phyloP scores from a whole-genome alignment of 2,888 invertebrate genomes.

The Spodoptera exigua region DNA sequence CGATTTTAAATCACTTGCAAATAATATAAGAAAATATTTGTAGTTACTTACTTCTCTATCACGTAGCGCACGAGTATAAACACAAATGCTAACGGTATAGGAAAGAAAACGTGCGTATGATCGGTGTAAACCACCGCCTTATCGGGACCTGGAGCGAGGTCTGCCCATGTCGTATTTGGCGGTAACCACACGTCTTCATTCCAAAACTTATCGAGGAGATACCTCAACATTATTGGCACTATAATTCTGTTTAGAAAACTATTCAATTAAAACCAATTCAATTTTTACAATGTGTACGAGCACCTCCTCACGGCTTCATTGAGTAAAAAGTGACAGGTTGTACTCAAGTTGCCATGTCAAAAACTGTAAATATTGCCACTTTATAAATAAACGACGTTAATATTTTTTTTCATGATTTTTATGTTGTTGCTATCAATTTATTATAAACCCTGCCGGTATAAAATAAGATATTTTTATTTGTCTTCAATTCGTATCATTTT shows the following conservation, averaged over 20 bases:
- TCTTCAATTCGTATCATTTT: too few species aligned
- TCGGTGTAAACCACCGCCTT: conserved; percentile 93
- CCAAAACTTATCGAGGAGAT: conserved; percentile 91
- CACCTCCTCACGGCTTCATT: conserved; percentile 60
- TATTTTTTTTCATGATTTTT: too few species aligned
- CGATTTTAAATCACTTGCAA: conserved; percentile 53
- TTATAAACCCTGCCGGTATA: too few species aligned
- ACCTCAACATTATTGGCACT: conserved; percentile 78
- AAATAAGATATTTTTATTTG: too few species aligned
- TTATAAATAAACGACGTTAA: too few species aligned
- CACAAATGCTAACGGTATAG: conserved; percentile 94
- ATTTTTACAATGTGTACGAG: conserved; percentile 45
- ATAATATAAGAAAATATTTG: conserved; percentile 26
- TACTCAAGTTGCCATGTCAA: conserved; percentile 37
- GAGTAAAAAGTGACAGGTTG: conserved; percentile 54
- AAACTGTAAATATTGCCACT: conserved; percentile 1
- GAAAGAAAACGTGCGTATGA: conserved; percentile 94
- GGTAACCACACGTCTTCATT: conserved; percentile 97
- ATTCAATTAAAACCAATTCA: conserved; percentile 47
- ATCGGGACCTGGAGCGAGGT: conserved; percentile 93
- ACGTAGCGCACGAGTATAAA: conserved; percentile 93
- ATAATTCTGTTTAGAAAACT: conserved; percentile 34
- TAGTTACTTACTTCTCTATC: conserved; percentile 94
- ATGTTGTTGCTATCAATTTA: too few species aligned
- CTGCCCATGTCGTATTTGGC: conserved; percentile 96